These are phyloP conservation scores for Subacronicta megacephala DNA, from an alignment of 2,888 invertebrate genomes.

Conservation along the genomic window DNA sequence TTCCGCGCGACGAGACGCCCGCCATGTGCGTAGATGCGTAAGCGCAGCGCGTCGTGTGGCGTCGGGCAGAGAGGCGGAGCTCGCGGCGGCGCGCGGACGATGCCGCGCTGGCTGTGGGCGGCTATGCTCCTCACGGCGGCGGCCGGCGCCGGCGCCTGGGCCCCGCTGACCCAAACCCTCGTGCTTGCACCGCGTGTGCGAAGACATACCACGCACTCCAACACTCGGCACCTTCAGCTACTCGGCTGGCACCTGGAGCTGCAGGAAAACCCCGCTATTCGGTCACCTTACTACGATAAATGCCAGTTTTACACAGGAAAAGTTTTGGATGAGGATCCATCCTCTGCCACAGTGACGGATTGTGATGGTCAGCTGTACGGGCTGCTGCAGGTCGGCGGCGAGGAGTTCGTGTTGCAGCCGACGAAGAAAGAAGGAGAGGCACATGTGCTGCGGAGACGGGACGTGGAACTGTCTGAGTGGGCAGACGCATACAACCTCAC, in stretches of 20 bases:
- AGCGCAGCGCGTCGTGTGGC: constrained; percentile 74
- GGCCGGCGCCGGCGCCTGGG: constrained; percentile 68
- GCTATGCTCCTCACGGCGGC: constrained; percentile 72
- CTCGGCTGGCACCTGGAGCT: constrained; percentile 83
- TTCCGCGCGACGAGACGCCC: constrained; percentile 85
- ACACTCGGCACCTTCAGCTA: constrained; percentile 73
- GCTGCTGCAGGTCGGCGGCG: constrained; percentile 80
- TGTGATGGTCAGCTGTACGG: constrained; percentile 88
- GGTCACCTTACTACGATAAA: constrained; percentile 82
- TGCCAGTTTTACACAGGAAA: constrained; percentile 82
- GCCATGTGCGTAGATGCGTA: constrained; percentile 86
- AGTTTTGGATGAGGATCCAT: constrained; percentile 76
- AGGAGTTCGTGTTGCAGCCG: constrained; percentile 87
- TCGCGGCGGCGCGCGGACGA: constrained; percentile 85
- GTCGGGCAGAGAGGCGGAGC: constrained; percentile 76
- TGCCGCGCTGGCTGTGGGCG: constrained; percentile 84
- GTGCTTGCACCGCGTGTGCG: constrained; percentile 63
- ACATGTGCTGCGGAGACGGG: constrained; percentile 80
- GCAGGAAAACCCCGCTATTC: constrained; percentile 80
- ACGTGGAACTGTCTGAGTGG: constrained; percentile 76
- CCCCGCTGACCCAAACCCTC: constrained; percentile 63
- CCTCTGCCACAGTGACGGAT: constrained; percentile 87
- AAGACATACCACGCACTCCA: constrained; percentile 60
- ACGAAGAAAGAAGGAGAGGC: constrained; percentile 61
- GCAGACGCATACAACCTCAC: constrained; percentile 79